These are phyloP conservation scores for Andrena bucephala DNA, from an alignment of 2,888 invertebrate genomes.

Conservation along the genomic window DNA sequence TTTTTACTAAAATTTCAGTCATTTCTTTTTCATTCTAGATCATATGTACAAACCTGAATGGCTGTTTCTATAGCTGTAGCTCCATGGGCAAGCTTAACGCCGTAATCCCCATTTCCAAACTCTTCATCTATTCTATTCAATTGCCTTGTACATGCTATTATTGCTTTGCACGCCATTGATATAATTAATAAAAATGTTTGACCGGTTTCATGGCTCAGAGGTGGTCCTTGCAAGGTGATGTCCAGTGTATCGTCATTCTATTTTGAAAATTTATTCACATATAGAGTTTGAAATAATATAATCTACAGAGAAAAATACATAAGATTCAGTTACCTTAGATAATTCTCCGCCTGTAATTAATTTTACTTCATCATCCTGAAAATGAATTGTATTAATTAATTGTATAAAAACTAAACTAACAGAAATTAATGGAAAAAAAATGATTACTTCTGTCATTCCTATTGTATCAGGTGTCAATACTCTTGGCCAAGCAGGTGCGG, in stretches of 20 bases:
- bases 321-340: constrained; percentile 41
- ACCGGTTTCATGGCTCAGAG: constrained; percentile 72
- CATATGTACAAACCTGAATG: constrained; percentile 64
- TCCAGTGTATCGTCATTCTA: not conserved
- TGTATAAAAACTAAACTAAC: not conserved
- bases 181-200: constrained; percentile 80
- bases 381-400: not conserved
- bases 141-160: constrained; percentile 88
- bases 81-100: constrained; percentile 87
- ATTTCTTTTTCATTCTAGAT: not conserved
- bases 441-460: constrained; percentile 45
- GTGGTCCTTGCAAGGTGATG: constrained; percentile 78
- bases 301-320: constrained; percentile 7
- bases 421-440: constrained; percentile 1
- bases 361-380: constrained; percentile 20
- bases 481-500: constrained; percentile 87
- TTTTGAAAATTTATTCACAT: constrained; percentile 8
- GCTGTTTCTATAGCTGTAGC: constrained; percentile 71
- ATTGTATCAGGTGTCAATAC: constrained; percentile 57
- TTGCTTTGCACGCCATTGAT: constrained; percentile 85
- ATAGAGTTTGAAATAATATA: not conserved
- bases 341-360: constrained; percentile 18
- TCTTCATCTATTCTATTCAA: constrained; percentile 90
- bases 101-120: constrained; percentile 92
- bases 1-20: not conserved